Evolutionary conservation across 2,113 vertebrate species (phyloP), one percentile per base, ranked within the genome.

Genomic region (Rattus rattus): DNA sequence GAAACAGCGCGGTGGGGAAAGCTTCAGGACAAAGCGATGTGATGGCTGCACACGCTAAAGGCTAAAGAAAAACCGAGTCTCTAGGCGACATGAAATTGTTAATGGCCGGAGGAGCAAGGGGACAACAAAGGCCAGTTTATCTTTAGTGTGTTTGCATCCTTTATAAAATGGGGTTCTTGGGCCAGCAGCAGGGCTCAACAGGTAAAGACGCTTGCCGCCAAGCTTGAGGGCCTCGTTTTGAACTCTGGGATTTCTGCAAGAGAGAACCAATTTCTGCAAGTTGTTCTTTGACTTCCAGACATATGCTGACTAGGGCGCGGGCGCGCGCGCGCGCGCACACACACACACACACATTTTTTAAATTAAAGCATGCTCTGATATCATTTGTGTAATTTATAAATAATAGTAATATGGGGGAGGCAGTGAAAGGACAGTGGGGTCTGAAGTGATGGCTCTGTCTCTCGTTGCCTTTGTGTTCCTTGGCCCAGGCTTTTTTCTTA

Each of bases 381-480:
- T 90, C 72, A 75, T 47, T 77, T 90, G 59, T 77, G 49, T 88
- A 61, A 85, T 87, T 86, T 79, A 83, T 95, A 93, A 95, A 59
- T 73, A 96, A 86, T 47, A 89, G 52, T 72, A 88, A 79, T 43
- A 16, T 30, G 70, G 72, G 24, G 19, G 24, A 36, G 54, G 56
- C 7, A 47, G 49, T 43, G 63, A 88, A 92, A 61, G 90, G 22
- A 43, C n/a, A 24, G 59, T 2, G n/a, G 83, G 61, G 26, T 67
- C 80, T 93, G 88, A 81, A 7, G 26, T 22, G 59, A 47, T 67
- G 73, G 90, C 26, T 86, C 22, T 36, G 49, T 67, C 76, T 93
- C 92, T 94, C 59, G 14, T 90, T 85, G 94, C 73, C 88, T 96
- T 83, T 49, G 28, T 56, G 52, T 54, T 59, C 12, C 47, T 59